These are phyloP conservation scores for Celastrina argiolus DNA, from an alignment of 2,888 invertebrate genomes.

Conservation along the genomic window DNA sequence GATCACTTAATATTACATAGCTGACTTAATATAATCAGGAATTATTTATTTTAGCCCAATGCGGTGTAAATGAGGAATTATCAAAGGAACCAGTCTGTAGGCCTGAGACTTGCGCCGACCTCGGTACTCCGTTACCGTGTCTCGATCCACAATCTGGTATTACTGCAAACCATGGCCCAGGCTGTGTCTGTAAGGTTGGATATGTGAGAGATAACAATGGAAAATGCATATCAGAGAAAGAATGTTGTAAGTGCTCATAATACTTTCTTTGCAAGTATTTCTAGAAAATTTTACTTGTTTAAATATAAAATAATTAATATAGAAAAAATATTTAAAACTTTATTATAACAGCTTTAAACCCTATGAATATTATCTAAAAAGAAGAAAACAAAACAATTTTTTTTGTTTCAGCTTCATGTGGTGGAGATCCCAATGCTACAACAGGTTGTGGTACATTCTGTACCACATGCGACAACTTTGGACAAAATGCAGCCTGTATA, in stretches of 20 bases:
- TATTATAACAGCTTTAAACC: too few species aligned
- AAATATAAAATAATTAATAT: too few species aligned
- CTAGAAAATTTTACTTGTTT: too few species aligned
- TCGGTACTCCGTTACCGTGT: not conserved
- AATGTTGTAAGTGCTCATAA: conserved; percentile 12
- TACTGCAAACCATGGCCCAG: not conserved
- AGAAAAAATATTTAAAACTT: too few species aligned
- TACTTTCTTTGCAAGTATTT: too few species aligned
- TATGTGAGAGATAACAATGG: conserved; percentile 12
- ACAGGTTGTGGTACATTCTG: conserved; percentile 35
- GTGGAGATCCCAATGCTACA: conserved; percentile 39
- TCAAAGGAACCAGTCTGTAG: conserved; percentile 38
- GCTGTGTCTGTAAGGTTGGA: conserved; percentile 16
- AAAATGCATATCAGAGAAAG: not conserved
- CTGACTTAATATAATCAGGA: too few species aligned
- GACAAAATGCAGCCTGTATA: conserved; percentile 27
- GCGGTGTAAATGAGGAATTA: conserved; percentile 1
- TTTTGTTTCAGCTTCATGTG: conserved; percentile 34
- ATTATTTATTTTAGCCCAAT: conserved; percentile 16
- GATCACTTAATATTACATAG: too few species aligned
- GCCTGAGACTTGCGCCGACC: conserved; percentile 25
- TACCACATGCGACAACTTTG: conserved; percentile 34
- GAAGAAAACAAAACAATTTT: not conserved
- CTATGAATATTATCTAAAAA: too few species aligned
- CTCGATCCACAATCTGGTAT: not conserved